Evolutionary conservation across 2,888 invertebrate genomes (phyloP).

Genomic region (Xanthia togata): DNA sequence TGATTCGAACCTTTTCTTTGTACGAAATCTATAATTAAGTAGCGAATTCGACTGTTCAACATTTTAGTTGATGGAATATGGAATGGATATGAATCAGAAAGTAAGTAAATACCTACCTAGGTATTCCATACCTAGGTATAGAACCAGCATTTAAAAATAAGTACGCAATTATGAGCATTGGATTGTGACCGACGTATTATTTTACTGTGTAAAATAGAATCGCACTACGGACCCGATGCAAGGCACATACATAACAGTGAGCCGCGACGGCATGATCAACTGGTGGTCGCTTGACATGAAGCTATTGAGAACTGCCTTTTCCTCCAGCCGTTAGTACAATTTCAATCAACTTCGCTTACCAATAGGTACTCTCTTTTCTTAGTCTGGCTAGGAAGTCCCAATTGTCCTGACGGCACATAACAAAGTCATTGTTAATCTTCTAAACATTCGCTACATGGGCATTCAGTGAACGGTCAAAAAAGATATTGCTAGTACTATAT

Average conservation of each 20-base stretch:
- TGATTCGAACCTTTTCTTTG: not conserved
- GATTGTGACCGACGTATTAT: not conserved
- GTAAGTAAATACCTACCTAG: not conserved
- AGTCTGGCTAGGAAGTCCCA: not conserved
- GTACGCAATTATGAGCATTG: not conserved
- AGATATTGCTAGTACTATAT: not conserved
- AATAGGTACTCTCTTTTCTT: not conserved
- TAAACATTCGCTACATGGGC: not conserved
- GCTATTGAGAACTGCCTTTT: constrained; percentile 91
- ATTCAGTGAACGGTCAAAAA: too few species aligned
- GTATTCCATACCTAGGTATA: too few species aligned
- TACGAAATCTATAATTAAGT: not conserved
- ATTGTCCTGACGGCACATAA: not conserved
- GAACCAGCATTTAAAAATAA: not conserved
- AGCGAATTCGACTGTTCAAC: too few species aligned
- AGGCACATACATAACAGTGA: constrained; percentile 94
- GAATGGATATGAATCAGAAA: not conserved
- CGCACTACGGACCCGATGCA: constrained; percentile 90
- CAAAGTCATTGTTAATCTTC: not conserved
- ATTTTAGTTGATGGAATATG: not conserved
- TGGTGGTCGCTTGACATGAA: constrained; percentile 94
- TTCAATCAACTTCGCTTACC: not conserved
- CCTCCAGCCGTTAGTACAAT: constrained; percentile 91
- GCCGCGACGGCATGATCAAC: constrained; percentile 94
- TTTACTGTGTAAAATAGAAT: constrained; percentile 79